phyloP scores from a whole-genome alignment of 2,113 vertebrate species.

The Mesitornis unicolor region DNA sequence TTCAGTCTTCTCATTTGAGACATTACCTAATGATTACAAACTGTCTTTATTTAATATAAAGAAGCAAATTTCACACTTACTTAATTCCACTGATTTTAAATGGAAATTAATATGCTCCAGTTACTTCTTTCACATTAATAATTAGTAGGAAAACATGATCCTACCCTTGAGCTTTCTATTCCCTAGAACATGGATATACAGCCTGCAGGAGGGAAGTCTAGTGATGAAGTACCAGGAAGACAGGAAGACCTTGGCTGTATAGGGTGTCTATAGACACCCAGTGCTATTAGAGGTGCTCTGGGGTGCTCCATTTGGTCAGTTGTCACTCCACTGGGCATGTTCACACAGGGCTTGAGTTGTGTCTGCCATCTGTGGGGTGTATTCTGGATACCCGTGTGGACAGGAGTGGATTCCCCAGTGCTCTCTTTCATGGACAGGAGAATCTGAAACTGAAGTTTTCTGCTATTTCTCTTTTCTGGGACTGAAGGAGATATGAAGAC shows the following conservation, averaged over 20 bases:
- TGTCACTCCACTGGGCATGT: background rate
- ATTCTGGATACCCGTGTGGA: background rate
- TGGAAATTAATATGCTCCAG: background rate
- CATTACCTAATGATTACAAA: background rate
- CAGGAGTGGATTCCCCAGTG: accelerated
- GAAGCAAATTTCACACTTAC: background rate
- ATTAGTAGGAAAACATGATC: background rate
- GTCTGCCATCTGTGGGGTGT: background rate
- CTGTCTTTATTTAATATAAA: background rate
- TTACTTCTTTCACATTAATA: background rate
- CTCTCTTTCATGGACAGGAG: background rate
- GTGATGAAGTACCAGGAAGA: background rate
- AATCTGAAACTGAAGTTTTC: background rate
- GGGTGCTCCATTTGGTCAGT: background rate
- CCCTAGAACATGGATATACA: accelerated
- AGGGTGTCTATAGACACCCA: background rate
- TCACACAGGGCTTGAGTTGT: background rate
- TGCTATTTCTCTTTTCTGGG: background rate
- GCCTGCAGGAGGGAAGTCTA: background rate
- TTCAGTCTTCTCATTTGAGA: background rate
- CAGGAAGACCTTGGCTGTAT: accelerated
- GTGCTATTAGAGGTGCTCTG: background rate
- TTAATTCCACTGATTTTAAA: background rate
- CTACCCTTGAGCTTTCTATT: accelerated
- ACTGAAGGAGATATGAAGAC: background rate